These are phyloP conservation scores for Bubo bubo DNA, from an alignment of 2,113 vertebrate genomes.

Conservation along the genomic window DNA sequence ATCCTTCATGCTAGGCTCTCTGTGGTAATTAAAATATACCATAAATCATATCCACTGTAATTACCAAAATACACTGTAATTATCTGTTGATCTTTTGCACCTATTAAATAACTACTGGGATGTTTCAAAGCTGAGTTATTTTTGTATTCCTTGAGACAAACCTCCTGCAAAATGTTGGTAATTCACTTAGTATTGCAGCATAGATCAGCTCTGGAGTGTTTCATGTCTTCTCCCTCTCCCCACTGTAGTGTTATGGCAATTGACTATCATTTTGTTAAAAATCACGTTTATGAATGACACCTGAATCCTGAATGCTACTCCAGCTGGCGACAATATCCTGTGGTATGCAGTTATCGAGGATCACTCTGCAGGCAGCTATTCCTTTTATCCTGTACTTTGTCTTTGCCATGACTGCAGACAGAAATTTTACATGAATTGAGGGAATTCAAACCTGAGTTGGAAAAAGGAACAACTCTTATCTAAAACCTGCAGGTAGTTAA, in stretches of 20 bases:
- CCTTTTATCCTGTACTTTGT: constrained; percentile 34
- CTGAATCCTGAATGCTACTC: background rate
- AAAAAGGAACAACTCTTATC: constrained; percentile 29
- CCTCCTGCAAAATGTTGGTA: background rate
- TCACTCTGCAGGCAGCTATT: background rate
- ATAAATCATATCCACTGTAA: constrained; percentile 39
- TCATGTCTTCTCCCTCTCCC: background rate
- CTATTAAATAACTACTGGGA: constrained; percentile 32
- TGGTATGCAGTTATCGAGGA: background rate
- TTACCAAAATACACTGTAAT: constrained; percentile 50
- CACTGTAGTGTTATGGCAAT: background rate
- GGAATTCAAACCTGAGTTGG: constrained; percentile 1
- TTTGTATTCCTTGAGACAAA: constrained; percentile 14
- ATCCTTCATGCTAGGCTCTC: constrained; percentile 24
- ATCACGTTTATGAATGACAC: background rate
- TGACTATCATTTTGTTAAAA: constrained; percentile 36
- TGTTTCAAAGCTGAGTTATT: constrained; percentile 44
- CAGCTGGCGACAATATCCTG: background rate
- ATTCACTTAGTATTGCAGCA: constrained; percentile 5
- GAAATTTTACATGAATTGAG: constrained; percentile 20
- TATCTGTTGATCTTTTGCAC: constrained; percentile 41
- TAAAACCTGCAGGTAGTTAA: constrained; percentile 55
- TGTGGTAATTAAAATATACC: constrained; percentile 46
- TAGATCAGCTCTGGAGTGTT: background rate
- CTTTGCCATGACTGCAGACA: constrained; percentile 28